These are phyloP conservation scores for Cotesia vestalis DNA, from an alignment of 1,140 invertebrate genomes.

Conservation along the genomic window DNA sequence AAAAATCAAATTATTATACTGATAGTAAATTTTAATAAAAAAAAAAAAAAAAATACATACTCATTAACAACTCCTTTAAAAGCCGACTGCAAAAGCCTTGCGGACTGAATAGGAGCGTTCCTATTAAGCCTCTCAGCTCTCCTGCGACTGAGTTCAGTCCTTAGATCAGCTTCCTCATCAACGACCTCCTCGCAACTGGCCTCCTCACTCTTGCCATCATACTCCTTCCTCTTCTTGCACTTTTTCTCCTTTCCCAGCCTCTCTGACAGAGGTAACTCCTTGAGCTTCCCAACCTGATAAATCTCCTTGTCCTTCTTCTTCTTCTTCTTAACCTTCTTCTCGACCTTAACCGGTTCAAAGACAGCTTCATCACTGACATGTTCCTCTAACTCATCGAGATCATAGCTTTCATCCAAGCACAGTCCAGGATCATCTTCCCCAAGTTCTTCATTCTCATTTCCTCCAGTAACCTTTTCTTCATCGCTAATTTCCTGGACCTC, in stretches of 20 bases:
- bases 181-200: slow-evolving; percentile 53
- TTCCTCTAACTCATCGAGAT: slow-evolving; percentile 48
- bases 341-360: slow-evolving; percentile 41
- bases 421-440: slow-evolving; percentile 44
- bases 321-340: slow-evolving; percentile 54
- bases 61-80: slow-evolving; percentile 63
- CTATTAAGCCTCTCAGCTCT: slow-evolving; percentile 58
- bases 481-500: slow-evolving; percentile 33
- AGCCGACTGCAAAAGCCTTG: slow-evolving; percentile 60
- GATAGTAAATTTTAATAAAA: neutral
- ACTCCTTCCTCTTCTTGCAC: slow-evolving; percentile 49
- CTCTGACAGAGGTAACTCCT: slow-evolving; percentile 54
- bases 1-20: too few relatives aligned
- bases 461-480: slow-evolving; percentile 36
- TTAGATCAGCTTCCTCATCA: slow-evolving; percentile 57
- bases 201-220: slow-evolving; percentile 34
- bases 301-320: slow-evolving; percentile 61
- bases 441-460: slow-evolving; percentile 25
- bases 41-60: slow-evolving; percentile 48
- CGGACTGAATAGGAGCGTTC: slow-evolving; percentile 57
- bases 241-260: slow-evolving; percentile 59
- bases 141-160: slow-evolving; percentile 58
- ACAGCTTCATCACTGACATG: slow-evolving; percentile 43
- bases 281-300: slow-evolving; percentile 58
- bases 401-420: slow-evolving; percentile 45